These are phyloP conservation scores for Peromyscus nudipes DNA, from an alignment of 2,797 vertebrate genomes.

Conservation along the genomic window DNA sequence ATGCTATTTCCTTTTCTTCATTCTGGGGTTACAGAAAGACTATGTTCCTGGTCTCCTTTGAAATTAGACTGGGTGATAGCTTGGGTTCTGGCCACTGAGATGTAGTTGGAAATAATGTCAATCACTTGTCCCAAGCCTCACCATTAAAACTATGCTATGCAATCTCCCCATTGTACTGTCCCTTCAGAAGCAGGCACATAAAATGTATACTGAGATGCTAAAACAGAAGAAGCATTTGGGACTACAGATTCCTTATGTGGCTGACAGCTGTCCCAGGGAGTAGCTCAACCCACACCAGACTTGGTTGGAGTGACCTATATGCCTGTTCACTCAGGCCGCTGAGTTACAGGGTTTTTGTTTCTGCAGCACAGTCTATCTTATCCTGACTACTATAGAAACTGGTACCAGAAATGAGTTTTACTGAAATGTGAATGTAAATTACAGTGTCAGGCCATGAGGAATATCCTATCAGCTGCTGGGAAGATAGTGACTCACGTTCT, in stretches of 20 bases:
- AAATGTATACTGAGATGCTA: neutral
- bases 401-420: conserved; percentile 31
- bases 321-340: neutral
- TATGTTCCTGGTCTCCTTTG: conserved; percentile 31
- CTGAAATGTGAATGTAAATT: conserved; percentile 28
- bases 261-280: neutral
- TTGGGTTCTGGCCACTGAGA: conserved; percentile 20
- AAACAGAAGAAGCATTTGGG: neutral
- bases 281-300: neutral
- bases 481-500: neutral
- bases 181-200: neutral
- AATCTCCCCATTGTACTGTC: neutral
- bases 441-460: neutral
- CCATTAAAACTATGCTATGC: conserved; percentile 23
- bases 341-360: neutral
- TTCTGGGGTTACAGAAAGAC: conserved; percentile 43
- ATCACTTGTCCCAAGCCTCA: neutral
- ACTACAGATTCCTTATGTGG: neutral
- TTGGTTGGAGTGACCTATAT: neutral
- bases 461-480: neutral
- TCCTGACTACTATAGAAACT: conserved; percentile 40
- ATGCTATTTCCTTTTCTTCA: conserved; percentile 43
- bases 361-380: neutral
- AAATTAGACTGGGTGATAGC: conserved; percentile 48
- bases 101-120: conserved; percentile 46